Evolutionary conservation across 2,888 invertebrate genomes (phyloP).

Genomic region (Idaea biselata): DNA sequence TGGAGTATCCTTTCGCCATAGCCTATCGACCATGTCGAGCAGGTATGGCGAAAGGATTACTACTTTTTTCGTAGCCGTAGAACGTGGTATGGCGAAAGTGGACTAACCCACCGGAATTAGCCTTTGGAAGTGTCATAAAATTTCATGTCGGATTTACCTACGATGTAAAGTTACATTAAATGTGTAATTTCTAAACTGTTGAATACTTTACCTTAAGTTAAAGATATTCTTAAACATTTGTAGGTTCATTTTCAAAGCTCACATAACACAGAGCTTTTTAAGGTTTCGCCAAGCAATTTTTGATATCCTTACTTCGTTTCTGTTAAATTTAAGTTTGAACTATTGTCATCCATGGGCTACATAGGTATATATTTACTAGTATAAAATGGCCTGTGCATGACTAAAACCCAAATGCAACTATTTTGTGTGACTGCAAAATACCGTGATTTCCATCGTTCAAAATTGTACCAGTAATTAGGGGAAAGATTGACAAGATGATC

Average conservation of each 20-base stretch:
- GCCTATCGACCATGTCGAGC: too few species aligned
- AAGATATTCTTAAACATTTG: neutral
- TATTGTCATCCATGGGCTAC: neutral
- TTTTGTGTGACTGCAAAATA: too few species aligned
- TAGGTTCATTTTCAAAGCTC: neutral
- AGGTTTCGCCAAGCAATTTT: neutral
- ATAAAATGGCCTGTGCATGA: neutral
- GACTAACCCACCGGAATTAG: too few species aligned
- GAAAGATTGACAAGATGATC: too few species aligned
- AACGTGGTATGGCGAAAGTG: too few species aligned
- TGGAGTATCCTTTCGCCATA: too few species aligned
- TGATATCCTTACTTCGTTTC: neutral
- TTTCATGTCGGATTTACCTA: neutral
- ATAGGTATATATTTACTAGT: neutral
- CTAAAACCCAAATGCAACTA: too few species aligned
- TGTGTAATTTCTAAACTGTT: constrained; percentile 17
- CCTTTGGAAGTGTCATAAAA: neutral
- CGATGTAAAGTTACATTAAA: neutral
- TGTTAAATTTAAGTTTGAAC: neutral
- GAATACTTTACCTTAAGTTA: constrained; percentile 14
- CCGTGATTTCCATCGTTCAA: too few species aligned
- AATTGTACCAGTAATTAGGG: too few species aligned
- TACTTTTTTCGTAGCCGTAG: too few species aligned
- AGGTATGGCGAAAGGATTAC: too few species aligned
- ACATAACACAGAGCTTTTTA: neutral